Percentiles rank a stretch among this genome's conserved stretches.
These are phyloP conservation scores for Meliscaeva auricollis DNA, from an alignment of 2,888 invertebrate genomes.

Conservation along the genomic window DNA sequence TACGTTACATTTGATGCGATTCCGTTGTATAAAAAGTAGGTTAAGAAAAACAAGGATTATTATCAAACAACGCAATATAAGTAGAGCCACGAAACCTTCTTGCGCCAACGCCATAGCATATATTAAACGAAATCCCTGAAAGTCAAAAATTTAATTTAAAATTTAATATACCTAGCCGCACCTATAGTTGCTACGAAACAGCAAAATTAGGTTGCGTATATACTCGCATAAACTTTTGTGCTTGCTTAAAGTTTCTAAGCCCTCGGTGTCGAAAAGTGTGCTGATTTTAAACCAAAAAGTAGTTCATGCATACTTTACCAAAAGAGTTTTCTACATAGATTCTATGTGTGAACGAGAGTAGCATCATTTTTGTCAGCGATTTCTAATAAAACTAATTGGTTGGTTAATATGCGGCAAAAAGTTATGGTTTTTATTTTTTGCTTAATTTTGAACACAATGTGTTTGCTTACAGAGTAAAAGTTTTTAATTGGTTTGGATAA, in stretches of 20 bases:
- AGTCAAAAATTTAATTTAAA: conserved; percentile 21
- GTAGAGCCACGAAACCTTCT: neutral
- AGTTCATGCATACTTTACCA: neutral
- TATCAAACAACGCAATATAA: neutral
- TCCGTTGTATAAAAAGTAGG: conserved; percentile 1
- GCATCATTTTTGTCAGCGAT: neutral
- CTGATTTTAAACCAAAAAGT: neutral
- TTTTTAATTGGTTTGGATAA: conserved; percentile 13
- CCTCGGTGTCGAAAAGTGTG: neutral
- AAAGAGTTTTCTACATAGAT: neutral
- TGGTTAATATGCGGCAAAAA: conserved; percentile 8
- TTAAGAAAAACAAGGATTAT: conserved; percentile 3
- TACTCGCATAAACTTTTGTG: conserved; percentile 6
- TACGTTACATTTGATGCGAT: neutral
- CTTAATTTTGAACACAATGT: neutral
- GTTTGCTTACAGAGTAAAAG: neutral
- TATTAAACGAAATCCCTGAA: neutral
- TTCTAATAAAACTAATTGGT: conserved; percentile 16
- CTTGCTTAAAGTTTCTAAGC: conserved; percentile 4
- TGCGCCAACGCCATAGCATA: neutral
- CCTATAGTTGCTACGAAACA: neutral
- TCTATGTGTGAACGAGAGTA: conserved; percentile 8
- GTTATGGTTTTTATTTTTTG: neutral
- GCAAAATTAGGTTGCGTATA: neutral
- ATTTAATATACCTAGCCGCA: neutral